These are phyloP conservation scores for Pollenia griseotomentosa DNA, from an alignment of 2,888 invertebrate genomes.

Conservation along the genomic window DNA sequence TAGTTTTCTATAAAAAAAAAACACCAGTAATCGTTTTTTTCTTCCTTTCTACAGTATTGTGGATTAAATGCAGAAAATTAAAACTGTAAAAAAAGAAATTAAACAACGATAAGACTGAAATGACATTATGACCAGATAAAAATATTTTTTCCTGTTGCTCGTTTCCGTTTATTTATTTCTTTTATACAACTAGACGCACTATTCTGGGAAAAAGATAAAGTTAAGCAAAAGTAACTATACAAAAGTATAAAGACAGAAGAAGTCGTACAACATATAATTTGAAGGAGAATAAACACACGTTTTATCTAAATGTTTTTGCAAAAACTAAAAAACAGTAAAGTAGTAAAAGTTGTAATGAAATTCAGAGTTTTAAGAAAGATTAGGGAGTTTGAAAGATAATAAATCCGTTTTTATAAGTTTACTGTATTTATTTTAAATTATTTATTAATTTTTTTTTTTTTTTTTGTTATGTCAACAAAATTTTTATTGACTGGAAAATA, in stretches of 20 bases:
- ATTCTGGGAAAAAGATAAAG: conserved; percentile 34
- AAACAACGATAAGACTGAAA: conserved; percentile 48
- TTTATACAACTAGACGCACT: conserved; percentile 27
- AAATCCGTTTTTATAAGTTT: too few species aligned
- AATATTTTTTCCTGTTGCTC: conserved; percentile 31
- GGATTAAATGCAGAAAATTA: conserved; percentile 27
- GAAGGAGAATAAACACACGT: neutral
- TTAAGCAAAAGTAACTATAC: neutral
- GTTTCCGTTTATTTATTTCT: neutral
- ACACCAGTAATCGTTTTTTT: neutral
- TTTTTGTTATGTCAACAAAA: too few species aligned
- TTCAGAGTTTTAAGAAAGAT: neutral
- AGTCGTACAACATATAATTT: neutral
- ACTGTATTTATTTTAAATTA: too few species aligned
- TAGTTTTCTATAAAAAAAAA: conserved; percentile 21
- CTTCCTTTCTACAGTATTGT: conserved; percentile 1
- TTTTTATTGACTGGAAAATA: too few species aligned
- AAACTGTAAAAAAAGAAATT: conserved; percentile 22
- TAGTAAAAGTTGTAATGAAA: neutral
- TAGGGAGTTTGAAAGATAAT: too few species aligned
- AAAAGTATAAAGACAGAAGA: conserved; percentile 13
- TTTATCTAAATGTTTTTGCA: conserved; percentile 28
- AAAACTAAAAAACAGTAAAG: neutral
- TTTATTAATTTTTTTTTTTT: too few species aligned
- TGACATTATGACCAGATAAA: conserved; percentile 61